phyloP scores from a whole-genome alignment of 2,113 vertebrate species.

The Phyllostomus hastatus region DNA sequence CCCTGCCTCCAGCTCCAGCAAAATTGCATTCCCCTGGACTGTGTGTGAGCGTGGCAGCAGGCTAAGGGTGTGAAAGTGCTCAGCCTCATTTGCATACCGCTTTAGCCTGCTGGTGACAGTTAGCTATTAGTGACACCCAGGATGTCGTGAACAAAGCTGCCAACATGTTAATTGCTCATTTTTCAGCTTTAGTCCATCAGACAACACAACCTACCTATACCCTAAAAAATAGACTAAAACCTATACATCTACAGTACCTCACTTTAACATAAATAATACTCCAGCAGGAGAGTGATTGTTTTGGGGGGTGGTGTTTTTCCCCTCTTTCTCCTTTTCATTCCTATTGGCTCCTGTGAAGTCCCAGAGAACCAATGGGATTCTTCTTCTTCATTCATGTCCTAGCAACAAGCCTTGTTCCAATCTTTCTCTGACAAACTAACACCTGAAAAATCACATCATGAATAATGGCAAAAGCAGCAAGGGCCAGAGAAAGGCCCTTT shows the following conservation, averaged over 20 bases:
- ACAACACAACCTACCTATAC: conserved; percentile 36
- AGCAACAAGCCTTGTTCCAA: conserved; percentile 92
- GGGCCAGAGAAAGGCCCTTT: conserved; percentile 72
- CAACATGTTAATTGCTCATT: conserved; percentile 51
- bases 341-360: conserved; percentile 85
- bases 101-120: background rate
- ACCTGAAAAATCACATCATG: conserved; percentile 92
- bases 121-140: conserved; percentile 58
- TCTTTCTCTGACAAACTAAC: conserved; percentile 85
- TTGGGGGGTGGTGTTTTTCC: conserved; percentile 33
- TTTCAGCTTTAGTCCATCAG: conserved; percentile 38
- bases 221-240: background rate
- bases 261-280: conserved; percentile 88
- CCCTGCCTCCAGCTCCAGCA: background rate
- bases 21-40: background rate
- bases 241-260: conserved; percentile 45
- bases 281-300: conserved; percentile 72
- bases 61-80: conserved; percentile 39
- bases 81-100: conserved; percentile 19
- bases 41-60: background rate
- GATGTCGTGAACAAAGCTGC: conserved; percentile 40
- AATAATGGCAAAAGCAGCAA: conserved; percentile 85
- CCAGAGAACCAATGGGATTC: conserved; percentile 83
- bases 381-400: conserved; percentile 87
- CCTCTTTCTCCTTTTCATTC: conserved; percentile 54